These are phyloP conservation scores for Carcina quercana DNA, from an alignment of 2,888 invertebrate species.

Conservation along the genomic window DNA sequence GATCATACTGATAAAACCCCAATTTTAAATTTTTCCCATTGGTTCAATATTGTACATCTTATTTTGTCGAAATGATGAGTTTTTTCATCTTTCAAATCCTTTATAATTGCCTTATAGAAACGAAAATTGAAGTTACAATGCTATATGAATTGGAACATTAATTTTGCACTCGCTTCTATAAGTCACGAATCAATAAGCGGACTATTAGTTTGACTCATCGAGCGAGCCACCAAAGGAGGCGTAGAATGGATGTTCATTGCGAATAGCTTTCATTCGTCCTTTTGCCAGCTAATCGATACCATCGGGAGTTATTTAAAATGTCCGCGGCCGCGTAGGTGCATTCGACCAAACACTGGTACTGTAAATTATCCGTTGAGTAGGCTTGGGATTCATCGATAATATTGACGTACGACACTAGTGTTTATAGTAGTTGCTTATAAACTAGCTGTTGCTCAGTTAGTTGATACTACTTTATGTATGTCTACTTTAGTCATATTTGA, in stretches of 20 bases:
- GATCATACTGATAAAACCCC: too few relatives aligned
- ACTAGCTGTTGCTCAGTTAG: too few relatives aligned
- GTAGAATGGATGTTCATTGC: constrained; percentile 6
- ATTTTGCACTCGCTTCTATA: constrained; percentile 2
- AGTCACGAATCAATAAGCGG: constrained; percentile 4
- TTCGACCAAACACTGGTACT: constrained; percentile 35
- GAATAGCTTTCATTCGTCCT: constrained; percentile 19
- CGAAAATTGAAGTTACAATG: constrained; percentile 1
- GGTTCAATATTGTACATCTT: too few relatives aligned
- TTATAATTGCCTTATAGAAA: too few relatives aligned
- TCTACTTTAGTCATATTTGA: too few relatives aligned
- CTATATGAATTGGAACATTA: constrained; percentile 6
- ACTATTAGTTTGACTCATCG: constrained; percentile 4
- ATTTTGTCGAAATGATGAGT: too few relatives aligned
- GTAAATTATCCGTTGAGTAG: constrained; percentile 45
- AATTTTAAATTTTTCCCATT: too few relatives aligned
- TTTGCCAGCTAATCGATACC: constrained; percentile 38
- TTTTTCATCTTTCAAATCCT: too few relatives aligned
- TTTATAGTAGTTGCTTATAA: constrained; percentile 19
- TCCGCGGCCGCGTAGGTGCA: constrained; percentile 40
- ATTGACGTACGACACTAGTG: constrained; percentile 34
- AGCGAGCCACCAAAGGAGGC: constrained; percentile 6
- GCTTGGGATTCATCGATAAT: constrained; percentile 44
- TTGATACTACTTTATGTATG: too few relatives aligned
- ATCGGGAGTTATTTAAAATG: constrained; percentile 48